These are phyloP conservation scores for Acanthosepion pharaonis DNA, from an alignment of 2,888 invertebrate species.

Conservation along the genomic window DNA sequence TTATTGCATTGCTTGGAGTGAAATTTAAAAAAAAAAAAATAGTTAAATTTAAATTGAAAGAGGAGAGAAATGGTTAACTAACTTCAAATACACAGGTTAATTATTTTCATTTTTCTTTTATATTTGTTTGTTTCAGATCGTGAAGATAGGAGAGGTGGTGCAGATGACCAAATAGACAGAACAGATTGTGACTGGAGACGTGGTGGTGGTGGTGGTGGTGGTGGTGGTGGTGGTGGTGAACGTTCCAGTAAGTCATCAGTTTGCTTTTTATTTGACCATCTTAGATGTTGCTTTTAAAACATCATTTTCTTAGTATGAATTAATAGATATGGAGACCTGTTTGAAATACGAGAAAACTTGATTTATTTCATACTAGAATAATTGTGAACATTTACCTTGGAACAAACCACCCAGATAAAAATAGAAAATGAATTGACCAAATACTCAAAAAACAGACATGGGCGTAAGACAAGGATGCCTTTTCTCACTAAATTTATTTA, in stretches of 20 bases:
- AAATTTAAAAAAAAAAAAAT: too few relatives aligned
- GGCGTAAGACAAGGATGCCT: too few relatives aligned
- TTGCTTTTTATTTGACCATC: neutral
- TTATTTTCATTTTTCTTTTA: neutral
- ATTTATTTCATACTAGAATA: too few relatives aligned
- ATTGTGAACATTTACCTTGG: too few relatives aligned
- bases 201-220: neutral
- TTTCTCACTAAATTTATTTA: too few relatives aligned
- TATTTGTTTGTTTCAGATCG: conserved; percentile 33
- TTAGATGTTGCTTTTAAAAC: neutral
- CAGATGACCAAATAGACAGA: conserved; percentile 63
- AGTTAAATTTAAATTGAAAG: too few relatives aligned
- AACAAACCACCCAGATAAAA: too few relatives aligned
- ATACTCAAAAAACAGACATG: too few relatives aligned
- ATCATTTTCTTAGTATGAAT: neutral
- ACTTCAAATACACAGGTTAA: neutral
- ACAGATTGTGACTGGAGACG: conserved; percentile 68
- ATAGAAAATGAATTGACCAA: too few relatives aligned
- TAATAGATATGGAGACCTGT: too few relatives aligned
- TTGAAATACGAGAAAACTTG: too few relatives aligned
- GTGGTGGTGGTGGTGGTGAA: conserved; percentile 45
- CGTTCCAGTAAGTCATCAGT: neutral
- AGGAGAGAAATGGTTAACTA: neutral
- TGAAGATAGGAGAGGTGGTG: conserved; percentile 47
- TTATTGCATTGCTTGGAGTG: too few relatives aligned